These are phyloP conservation scores for Caenorhabditis sp. DNA, from an alignment of 2,888 invertebrate genomes.

Conservation along the genomic window DNA sequence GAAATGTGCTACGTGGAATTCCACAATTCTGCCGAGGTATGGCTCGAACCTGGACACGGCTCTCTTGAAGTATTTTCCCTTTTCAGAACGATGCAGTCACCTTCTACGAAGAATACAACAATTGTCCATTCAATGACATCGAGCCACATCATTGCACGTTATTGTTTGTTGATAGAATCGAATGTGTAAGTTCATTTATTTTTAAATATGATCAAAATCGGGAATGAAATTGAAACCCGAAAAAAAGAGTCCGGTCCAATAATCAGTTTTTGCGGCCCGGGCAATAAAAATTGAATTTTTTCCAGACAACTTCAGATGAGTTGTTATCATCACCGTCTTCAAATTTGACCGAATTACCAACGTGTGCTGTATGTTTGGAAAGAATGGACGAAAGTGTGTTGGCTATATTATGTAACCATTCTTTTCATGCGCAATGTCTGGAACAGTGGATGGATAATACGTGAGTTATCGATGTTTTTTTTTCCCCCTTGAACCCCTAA, in stretches of 20 bases:
- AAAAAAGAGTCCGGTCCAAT: no score
- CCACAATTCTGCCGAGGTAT: no score
- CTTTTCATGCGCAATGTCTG: slow-evolving; percentile 93
- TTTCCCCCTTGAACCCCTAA: background rate
- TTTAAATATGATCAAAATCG: no score
- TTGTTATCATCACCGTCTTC: slow-evolving; percentile 48
- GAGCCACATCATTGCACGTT: slow-evolving; percentile 91
- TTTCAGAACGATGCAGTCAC: slow-evolving; percentile 82
- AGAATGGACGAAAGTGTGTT: slow-evolving; percentile 91
- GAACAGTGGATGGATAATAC: slow-evolving; percentile 92
- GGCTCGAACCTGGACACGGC: no score
- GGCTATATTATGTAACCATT: slow-evolving; percentile 96
- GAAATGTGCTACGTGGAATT: no score
- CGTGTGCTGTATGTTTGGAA: slow-evolving; percentile 94
- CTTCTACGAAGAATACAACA: slow-evolving; percentile 91
- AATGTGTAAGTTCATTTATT: slow-evolving; percentile 79
- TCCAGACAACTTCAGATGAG: slow-evolving; percentile 37
- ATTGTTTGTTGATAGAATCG: slow-evolving; percentile 92
- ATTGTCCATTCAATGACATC: slow-evolving; percentile 88
- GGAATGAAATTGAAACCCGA: no score
- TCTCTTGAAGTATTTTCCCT: background rate
- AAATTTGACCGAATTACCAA: slow-evolving; percentile 83
- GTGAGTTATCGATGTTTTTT: slow-evolving; percentile 67
- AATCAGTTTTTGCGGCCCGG: no score
- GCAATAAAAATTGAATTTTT: no score